A percentile compares a stretch with the other conserved stretches of the same genome.
These are phyloP conservation scores for Eclectus roratus DNA, from an alignment of 2,113 vertebrate genomes.

Conservation along the genomic window DNA sequence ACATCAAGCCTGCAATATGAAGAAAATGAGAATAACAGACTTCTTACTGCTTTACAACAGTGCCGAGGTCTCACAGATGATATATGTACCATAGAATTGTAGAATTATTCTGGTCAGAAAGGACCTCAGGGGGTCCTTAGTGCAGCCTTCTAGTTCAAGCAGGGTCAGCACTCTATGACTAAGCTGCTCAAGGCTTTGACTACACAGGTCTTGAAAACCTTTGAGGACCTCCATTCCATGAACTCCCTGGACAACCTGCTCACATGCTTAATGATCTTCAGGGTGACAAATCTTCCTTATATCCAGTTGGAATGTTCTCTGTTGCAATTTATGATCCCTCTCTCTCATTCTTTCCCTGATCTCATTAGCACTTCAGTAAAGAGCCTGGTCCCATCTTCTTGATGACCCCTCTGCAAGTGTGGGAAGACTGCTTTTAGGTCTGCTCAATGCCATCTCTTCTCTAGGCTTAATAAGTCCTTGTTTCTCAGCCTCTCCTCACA, in stretches of 20 bases:
- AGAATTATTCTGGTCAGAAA: background rate
- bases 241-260: background rate
- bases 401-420: background rate
- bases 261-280: background rate
- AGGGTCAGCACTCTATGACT: background rate
- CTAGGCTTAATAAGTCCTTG: background rate
- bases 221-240: background rate
- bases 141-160: background rate
- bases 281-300: background rate
- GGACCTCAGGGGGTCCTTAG: rapidly evolving
- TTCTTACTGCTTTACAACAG: background rate
- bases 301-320: background rate
- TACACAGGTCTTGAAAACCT: background rate
- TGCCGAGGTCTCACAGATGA: background rate
- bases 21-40: background rate
- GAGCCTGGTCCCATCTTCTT: background rate
- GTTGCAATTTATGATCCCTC: background rate
- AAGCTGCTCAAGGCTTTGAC: background rate
- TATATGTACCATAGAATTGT: background rate
- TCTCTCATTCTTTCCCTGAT: background rate
- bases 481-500: background rate
- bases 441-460: background rate
- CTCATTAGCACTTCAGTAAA: background rate
- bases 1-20: background rate
- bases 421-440: background rate